Evolutionary conservation across 1,140 invertebrate genomes (phyloP), one percentile per base, ranked within the genome.

Genomic region (Penaeus indicus): DNA sequence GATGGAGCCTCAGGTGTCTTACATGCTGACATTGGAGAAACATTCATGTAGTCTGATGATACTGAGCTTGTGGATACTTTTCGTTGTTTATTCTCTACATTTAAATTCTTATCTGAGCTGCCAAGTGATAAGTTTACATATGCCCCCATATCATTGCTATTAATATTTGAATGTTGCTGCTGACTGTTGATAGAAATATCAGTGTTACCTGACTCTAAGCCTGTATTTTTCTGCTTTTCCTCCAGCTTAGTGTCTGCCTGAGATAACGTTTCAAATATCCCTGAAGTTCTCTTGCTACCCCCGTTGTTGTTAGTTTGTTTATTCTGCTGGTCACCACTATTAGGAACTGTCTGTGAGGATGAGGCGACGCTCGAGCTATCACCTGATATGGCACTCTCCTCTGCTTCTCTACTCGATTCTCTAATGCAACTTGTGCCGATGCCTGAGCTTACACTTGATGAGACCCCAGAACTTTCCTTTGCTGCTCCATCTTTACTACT

Each of bases 321-420:
- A 80, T 78, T 80, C 77, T 32, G 22, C 67, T 79, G 85, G 27
- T 86, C 85, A 81, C 47, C 81, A 89, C 62, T 69, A 62, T 81
- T 89, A 89, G 88, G 88, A 89, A 89, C 88, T 89, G 64, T 83
- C 72, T 88, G 81, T 75, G 81, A 84, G 27, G 87, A 79, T 42
- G 69, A 3, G 27, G 75, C 80, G 83, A 62, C 54, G 69, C 84
- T 42, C 32, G 25, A 60, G 42, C 67, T 69, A 85, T 85, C 78
- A 85, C 77, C 83, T 81, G 63, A 75, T 85, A 89, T 85, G 78
- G 88, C 88, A 89, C 88, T 89, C 38, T 89, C 88, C 62, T 89
- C 88, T 69, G 83, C 77, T 62, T 89, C 88, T 63, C 64, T 85
- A 38, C 83, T 89, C 7, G 83, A 78, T 42, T 89, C 88, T 80